A percentile compares a stretch with the other conserved stretches of the same genome.
Evolutionary conservation across 2,113 vertebrate genomes (phyloP).

Genomic region (Cephalopholis sonnerati): DNA sequence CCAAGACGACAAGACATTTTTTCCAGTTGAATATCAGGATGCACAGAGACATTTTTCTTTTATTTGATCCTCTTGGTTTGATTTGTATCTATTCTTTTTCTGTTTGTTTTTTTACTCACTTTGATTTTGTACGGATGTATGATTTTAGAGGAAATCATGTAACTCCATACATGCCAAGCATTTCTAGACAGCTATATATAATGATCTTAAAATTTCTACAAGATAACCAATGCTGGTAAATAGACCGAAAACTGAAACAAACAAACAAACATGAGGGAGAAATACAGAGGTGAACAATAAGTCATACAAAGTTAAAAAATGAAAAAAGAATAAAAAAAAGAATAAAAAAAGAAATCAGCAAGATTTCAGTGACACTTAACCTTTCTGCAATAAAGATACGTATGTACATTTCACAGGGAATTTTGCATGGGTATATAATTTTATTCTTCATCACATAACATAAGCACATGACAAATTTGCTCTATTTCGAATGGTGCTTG

Average conservation of each 20-base stretch:
- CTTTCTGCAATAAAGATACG: slow-evolving; percentile 93
- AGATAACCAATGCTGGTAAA: slow-evolving; percentile 62
- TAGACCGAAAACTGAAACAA: slow-evolving; percentile 77
- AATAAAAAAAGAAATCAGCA: slow-evolving; percentile 71
- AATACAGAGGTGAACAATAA: slow-evolving; percentile 64
- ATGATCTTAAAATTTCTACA: slow-evolving; percentile 65
- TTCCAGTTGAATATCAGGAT: slow-evolving; percentile 76
- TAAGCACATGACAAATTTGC: slow-evolving; percentile 83
- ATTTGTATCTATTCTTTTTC: slow-evolving; percentile 38
- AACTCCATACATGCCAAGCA: slow-evolving; percentile 70
- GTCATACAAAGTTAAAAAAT: slow-evolving; percentile 55
- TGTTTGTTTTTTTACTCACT: slow-evolving; percentile 69
- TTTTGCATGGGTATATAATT: slow-evolving; percentile 91
- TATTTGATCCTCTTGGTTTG: slow-evolving; percentile 61
- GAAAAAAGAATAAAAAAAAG: slow-evolving; percentile 33
- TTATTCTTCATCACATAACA: slow-evolving; percentile 84
- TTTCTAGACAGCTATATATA: slow-evolving; percentile 68
- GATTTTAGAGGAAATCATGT: slow-evolving; percentile 65
- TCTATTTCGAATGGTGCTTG: slow-evolving; percentile 86
- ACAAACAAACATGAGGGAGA: slow-evolving; percentile 43
- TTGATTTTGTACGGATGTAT: slow-evolving; percentile 75
- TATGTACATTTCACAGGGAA: slow-evolving; percentile 91
- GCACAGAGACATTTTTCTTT: slow-evolving; percentile 69
- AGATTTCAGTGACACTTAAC: slow-evolving; percentile 84
- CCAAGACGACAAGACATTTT: slow-evolving; percentile 55